phyloP scores from a whole-genome alignment of 2,888 invertebrate genomes.

The Gerris lacustris region DNA sequence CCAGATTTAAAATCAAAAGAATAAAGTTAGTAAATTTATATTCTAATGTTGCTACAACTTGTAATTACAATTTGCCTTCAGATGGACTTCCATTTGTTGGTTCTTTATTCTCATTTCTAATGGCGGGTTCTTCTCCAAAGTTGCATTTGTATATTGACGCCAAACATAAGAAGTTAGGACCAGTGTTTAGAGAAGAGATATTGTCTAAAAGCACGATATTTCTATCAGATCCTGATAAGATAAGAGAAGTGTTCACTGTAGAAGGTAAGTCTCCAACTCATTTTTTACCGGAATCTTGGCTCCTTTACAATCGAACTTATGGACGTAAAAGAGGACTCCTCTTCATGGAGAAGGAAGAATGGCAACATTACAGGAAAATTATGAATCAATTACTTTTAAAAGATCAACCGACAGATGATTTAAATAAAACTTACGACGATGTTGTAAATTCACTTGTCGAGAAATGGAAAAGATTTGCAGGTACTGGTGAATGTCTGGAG shows the following conservation, averaged over 20 bases:
- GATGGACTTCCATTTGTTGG: slow-evolving; percentile 38
- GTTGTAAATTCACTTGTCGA: slow-evolving; percentile 45
- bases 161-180: slow-evolving; percentile 60
- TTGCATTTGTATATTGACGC: slow-evolving; percentile 63
- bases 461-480: slow-evolving; percentile 39
- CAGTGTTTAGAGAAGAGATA: slow-evolving; percentile 65
- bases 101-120: slow-evolving; percentile 37
- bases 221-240: slow-evolving; percentile 61
- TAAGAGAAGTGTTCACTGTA: slow-evolving; percentile 57
- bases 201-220: slow-evolving; percentile 64
- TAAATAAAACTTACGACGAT: slow-evolving; percentile 44
- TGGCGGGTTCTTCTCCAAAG: slow-evolving; percentile 47
- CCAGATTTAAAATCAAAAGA: no score
- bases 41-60: slow-evolving; percentile 34
- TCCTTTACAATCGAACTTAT: slow-evolving; percentile 62
- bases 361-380: slow-evolving; percentile 40
- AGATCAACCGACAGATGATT: slow-evolving; percentile 46
- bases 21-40: no score
- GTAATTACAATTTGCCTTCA: slow-evolving; percentile 36
- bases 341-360: slow-evolving; percentile 57
- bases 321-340: slow-evolving; percentile 67
- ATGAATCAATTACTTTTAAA: slow-evolving; percentile 61
- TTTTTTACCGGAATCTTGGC: slow-evolving; percentile 73
- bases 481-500: slow-evolving; percentile 37
- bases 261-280: slow-evolving; percentile 77